Evolutionary conservation across 1,140 invertebrate genomes (phyloP), one percentile per base, ranked within the genome.

Genomic region (Megalopta genalis): DNA sequence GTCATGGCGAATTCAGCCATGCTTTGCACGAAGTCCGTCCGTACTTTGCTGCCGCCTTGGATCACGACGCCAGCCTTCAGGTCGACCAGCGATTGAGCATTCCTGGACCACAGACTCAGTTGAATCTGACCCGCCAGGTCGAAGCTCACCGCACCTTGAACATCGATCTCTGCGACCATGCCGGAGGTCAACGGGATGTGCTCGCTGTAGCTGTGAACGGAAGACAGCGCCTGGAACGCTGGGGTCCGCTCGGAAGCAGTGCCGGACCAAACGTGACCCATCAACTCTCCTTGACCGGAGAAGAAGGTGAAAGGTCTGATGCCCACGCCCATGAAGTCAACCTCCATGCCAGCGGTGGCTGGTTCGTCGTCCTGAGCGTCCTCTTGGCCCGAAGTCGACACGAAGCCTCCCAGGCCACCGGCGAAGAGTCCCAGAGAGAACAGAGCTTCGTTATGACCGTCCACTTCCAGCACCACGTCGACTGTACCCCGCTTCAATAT

Each of bases 241-340:
- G 97, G 95, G 0, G 97, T 97, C 62, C 95, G 94, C 67, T 98
- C 96, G 0, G 96, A 97, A 3, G 95, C 97, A 6, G 95, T 96
- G 0, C 97, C 96, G 0, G 96, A 96, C 97, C 97, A 98, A 7
- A 98, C 96, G 84, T 98, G 97, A 0, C 97, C 95, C 97, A 98
- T 98, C 0, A 98, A 92, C 88, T 98, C 97, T 0, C 95, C 94
- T 87, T 97, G 96, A 0, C 97, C 97, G 4, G 93, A 94, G 90
- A 98, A 98, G 87, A 98, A 98, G 21, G 96, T 94, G 80, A 98
- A 96, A 0, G 97, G 97, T 66, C 97, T 92, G 14, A 98, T 91
- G 76, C 97, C 94, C 0, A 97, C 95, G 23, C 96, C 97, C 64
- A 97, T 92, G 1, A 98, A 93, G 1, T 95, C 95, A 3, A 98